A percentile compares a stretch with the other conserved stretches of the same genome.
phyloP scores from a whole-genome alignment of 2,888 invertebrate genomes.

The Blastobasis lacticolella region DNA sequence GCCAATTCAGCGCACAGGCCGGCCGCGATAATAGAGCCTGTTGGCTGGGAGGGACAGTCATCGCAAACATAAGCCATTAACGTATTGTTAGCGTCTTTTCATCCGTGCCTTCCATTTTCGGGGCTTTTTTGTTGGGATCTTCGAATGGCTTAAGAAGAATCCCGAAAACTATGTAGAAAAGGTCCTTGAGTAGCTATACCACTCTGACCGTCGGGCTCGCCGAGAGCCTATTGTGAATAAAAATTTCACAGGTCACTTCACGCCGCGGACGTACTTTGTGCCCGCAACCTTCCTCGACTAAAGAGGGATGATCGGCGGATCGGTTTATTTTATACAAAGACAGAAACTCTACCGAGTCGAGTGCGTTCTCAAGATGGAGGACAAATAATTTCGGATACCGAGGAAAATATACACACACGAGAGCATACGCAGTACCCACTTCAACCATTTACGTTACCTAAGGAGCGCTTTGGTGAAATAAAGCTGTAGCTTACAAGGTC shows the following conservation, averaged over 20 bases:
- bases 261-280: too few relatives aligned
- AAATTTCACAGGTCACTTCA: neutral
- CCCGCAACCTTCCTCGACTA: too few relatives aligned
- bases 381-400: too few relatives aligned
- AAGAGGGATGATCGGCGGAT: too few relatives aligned
- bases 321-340: too few relatives aligned
- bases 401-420: too few relatives aligned
- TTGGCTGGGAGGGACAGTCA: constrained; percentile 62
- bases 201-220: neutral
- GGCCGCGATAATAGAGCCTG: constrained; percentile 62
- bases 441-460: too few relatives aligned
- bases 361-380: too few relatives aligned
- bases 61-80: constrained; percentile 69
- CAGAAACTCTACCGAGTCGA: too few relatives aligned
- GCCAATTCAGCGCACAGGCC: constrained; percentile 67
- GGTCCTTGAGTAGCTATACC: neutral
- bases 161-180: constrained; percentile 6
- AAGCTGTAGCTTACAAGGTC: neutral
- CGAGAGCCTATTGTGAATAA: neutral
- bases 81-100: constrained; percentile 63
- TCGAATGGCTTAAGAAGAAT: constrained; percentile 25
- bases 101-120: constrained; percentile 44
- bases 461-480: too few relatives aligned
- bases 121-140: constrained; percentile 33
- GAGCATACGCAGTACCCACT: too few relatives aligned